phyloP scores from a whole-genome alignment of 2,113 vertebrate genomes.

The Sakesphorus luctuosus region DNA sequence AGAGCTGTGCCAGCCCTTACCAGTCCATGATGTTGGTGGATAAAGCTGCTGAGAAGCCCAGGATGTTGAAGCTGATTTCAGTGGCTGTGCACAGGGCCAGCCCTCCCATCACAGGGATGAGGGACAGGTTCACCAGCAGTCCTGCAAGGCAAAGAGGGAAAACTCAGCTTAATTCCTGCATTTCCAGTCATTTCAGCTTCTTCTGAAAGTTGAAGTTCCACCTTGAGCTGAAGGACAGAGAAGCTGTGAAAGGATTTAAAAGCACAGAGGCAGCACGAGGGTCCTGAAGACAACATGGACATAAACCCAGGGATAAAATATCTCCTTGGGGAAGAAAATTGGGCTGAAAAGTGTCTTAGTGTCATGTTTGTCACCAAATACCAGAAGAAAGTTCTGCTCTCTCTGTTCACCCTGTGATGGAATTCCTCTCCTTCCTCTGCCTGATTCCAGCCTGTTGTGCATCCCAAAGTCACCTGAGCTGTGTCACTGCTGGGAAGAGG shows the following conservation, averaged over 20 bases:
- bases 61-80: slow-evolving; percentile 91
- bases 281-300: background rate
- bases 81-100: slow-evolving; percentile 92
- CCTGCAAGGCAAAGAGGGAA: slow-evolving; percentile 70
- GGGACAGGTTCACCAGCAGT: slow-evolving; percentile 91
- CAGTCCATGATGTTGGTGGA: slow-evolving; percentile 99
- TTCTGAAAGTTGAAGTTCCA: background rate
- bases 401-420: background rate
- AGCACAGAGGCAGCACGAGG: background rate
- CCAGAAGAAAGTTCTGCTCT: background rate
- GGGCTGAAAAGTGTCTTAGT: background rate
- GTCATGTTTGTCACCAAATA: background rate
- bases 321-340: background rate
- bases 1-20: slow-evolving; percentile 64
- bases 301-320: background rate
- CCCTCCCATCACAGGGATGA: slow-evolving; percentile 92
- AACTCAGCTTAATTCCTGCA: background rate
- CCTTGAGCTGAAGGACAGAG: background rate
- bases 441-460: background rate
- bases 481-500: background rate
- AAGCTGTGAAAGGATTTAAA: background rate
- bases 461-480: background rate
- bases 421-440: background rate
- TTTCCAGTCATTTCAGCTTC: background rate
- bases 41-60: slow-evolving; percentile 93